A percentile compares a stretch with the other conserved stretches of the same genome.
phyloP scores from a whole-genome alignment of 2,888 invertebrate genomes.

The Syritta pipiens region DNA sequence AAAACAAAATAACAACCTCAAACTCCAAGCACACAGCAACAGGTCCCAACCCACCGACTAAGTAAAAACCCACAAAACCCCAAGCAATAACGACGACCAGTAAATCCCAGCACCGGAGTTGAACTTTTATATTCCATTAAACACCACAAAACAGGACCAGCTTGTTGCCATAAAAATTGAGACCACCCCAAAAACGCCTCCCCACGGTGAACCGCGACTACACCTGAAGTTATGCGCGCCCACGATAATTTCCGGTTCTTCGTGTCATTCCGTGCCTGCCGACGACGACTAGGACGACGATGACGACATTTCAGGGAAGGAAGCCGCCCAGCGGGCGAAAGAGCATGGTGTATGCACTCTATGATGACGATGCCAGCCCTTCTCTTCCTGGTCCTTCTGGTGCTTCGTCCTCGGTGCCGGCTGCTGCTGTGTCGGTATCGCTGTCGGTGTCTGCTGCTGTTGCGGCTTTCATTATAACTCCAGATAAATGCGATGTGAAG shows the following conservation, averaged over 20 bases:
- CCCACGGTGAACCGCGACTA: slow-evolving; percentile 11
- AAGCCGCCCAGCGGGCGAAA: too few relatives aligned
- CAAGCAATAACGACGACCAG: background rate
- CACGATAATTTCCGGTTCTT: slow-evolving; percentile 45
- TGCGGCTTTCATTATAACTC: slow-evolving; percentile 55
- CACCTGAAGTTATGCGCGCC: slow-evolving; percentile 43
- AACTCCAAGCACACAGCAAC: background rate
- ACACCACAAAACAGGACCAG: slow-evolving; percentile 53
- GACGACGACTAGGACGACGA: too few relatives aligned
- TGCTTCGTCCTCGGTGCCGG: background rate
- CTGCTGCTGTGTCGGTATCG: background rate
- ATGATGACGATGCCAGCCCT: slow-evolving; percentile 24
- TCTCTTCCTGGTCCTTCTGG: background rate
- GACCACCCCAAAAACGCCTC: background rate
- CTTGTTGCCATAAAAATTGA: slow-evolving; percentile 53
- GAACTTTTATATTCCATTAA: slow-evolving; percentile 65
- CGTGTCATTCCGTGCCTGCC: background rate
- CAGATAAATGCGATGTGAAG: slow-evolving; percentile 58
- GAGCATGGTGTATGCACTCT: slow-evolving; percentile 27
- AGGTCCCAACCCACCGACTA: background rate
- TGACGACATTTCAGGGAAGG: background rate
- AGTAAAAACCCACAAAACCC: slow-evolving; percentile 3
- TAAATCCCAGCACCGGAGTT: slow-evolving; percentile 40
- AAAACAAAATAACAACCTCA: too few relatives aligned
- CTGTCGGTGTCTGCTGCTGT: slow-evolving; percentile 1